Percentiles rank a stretch among this genome's conserved stretches.
Conservation (phyloP, 2,888 invertebrate species). For the Vannuccia rotundouncinata region DNA sequence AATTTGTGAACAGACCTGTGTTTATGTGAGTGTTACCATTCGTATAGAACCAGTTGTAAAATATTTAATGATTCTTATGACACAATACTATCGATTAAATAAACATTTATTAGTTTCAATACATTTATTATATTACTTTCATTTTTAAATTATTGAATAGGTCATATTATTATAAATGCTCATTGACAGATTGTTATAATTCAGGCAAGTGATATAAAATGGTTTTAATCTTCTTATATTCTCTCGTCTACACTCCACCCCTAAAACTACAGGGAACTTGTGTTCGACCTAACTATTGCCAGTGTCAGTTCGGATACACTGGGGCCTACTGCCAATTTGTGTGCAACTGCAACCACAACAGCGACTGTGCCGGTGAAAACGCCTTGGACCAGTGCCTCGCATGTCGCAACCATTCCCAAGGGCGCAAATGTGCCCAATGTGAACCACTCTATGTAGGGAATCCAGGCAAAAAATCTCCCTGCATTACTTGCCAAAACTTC, state of each 20-base stretch:
- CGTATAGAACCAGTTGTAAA: too few species aligned
- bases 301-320: conserved; percentile 87
- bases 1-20: conserved; percentile 55
- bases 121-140: too few species aligned
- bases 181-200: too few species aligned
- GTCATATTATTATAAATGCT: too few species aligned
- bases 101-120: too few species aligned
- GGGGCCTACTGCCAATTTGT: conserved; percentile 86
- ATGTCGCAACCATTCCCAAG: conserved; percentile 85
- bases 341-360: conserved; percentile 88
- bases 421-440: conserved; percentile 80
- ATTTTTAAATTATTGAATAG: too few species aligned
- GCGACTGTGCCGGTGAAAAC: conserved; percentile 79
- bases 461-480: conserved; percentile 72
- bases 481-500: conserved; percentile 77
- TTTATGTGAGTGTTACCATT: background rate
- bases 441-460: conserved; percentile 83
- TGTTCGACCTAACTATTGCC: conserved; percentile 59
- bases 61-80: too few species aligned
- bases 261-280: conserved; percentile 51
- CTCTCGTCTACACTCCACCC: too few species aligned
- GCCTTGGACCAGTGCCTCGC: conserved; percentile 71
- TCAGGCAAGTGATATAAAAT: too few species aligned
- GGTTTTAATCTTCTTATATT: too few species aligned
- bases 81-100: too few species aligned